phyloP scores from a whole-genome alignment of 2,113 vertebrate genomes.

The Bombycilla garrulus region DNA sequence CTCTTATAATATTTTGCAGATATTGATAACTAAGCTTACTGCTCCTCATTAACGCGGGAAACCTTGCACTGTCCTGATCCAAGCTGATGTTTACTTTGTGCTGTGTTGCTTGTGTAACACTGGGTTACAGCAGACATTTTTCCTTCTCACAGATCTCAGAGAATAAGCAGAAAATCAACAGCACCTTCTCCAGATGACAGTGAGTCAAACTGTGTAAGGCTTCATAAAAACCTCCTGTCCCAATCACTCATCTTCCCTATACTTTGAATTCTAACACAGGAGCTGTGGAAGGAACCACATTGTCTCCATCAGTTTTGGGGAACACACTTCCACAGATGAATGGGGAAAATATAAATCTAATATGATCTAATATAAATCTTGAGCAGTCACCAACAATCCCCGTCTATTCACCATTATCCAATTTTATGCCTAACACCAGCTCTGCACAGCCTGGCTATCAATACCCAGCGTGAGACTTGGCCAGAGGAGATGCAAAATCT shows the following conservation, averaged over 20 bases:
- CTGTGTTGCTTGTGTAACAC: background rate
- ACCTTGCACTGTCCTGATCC: background rate
- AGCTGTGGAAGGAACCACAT: background rate
- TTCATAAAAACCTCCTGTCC: background rate
- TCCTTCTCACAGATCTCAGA: background rate
- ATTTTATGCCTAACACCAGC: background rate
- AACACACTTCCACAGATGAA: background rate
- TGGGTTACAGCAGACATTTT: background rate
- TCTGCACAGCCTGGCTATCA: background rate
- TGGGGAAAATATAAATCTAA: background rate
- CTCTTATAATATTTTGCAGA: background rate
- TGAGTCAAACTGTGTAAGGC: background rate
- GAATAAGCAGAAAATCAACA: background rate
- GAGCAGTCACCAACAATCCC: background rate
- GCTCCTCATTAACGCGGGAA: background rate
- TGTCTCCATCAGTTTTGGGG: background rate
- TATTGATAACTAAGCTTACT: background rate
- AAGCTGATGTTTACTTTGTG: background rate
- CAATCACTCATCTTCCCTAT: background rate
- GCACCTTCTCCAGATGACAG: background rate
- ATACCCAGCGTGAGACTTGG: background rate
- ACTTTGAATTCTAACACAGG: background rate
- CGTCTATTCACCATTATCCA: background rate
- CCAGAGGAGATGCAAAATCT: background rate
- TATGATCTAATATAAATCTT: background rate